Percentiles rank a stretch among this genome's conserved stretches.
Conservation (phyloP, 2,797 vertebrate species). For the Sardinella longiceps region DNA sequence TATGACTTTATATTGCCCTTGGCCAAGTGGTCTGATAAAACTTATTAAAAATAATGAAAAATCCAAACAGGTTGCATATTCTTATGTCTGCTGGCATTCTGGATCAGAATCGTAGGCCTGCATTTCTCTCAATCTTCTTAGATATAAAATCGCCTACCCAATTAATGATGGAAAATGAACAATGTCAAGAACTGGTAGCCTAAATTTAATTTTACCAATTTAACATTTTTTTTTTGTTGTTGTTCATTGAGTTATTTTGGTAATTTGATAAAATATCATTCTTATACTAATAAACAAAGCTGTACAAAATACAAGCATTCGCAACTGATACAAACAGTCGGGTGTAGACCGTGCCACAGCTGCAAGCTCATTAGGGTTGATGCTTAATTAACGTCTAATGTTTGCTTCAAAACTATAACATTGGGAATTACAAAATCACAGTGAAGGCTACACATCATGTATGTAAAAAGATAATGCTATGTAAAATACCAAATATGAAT, state of each 20-base stretch:
- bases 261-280: background rate
- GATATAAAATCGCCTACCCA: too few relatives aligned
- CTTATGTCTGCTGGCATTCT: background rate
- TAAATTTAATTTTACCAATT: background rate
- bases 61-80: too few relatives aligned
- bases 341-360: background rate
- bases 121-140: background rate
- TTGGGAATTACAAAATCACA: background rate
- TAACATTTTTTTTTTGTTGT: background rate
- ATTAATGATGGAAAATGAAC: too few relatives aligned
- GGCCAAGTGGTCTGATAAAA: too few relatives aligned
- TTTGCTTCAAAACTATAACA: slow-evolving; percentile 9
- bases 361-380: background rate
- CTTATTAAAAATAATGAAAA: too few relatives aligned
- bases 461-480: background rate
- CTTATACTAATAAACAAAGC: background rate
- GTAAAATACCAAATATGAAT: background rate
- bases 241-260: background rate
- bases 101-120: background rate
- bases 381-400: slow-evolving; percentile 15
- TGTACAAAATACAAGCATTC: slow-evolving; percentile 6
- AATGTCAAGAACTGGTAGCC: background rate
- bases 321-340: background rate
- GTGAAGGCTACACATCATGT: background rate
- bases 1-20: too few relatives aligned